phyloP scores from a whole-genome alignment of 2,797 vertebrate genomes.

The Myotis planiceps region DNA sequence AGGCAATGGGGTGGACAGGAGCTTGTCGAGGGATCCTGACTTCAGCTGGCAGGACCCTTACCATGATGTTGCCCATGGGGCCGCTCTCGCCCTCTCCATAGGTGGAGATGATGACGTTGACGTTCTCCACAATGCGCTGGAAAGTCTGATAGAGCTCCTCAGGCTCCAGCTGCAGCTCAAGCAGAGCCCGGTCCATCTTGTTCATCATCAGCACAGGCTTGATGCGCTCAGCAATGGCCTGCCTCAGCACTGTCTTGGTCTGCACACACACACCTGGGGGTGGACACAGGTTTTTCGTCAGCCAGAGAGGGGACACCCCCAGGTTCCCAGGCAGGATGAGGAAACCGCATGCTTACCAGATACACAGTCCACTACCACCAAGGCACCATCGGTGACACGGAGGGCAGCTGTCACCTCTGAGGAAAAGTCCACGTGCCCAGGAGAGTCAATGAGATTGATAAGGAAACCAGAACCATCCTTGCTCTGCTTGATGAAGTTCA shows the following conservation, averaged over 20 bases:
- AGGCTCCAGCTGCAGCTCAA: constrained; percentile 95
- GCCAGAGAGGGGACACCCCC: rapidly evolving
- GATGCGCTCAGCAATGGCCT: constrained; percentile 96
- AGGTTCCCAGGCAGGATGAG: rapidly evolving
- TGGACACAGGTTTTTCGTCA: rapidly evolving
- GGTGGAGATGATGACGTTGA: constrained; percentile 97
- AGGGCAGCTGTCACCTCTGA: constrained; percentile 98
- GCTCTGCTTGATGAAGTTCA: constrained; percentile 97
- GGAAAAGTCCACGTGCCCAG: constrained; percentile 97
- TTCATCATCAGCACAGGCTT: constrained; percentile 99
- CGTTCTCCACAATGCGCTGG: constrained; percentile 96
- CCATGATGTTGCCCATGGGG: constrained; percentile 96
- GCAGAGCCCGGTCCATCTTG: constrained; percentile 97
- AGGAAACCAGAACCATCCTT: constrained; percentile 95
- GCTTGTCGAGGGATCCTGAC: rapidly evolving
- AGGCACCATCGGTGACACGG: constrained; percentile 95
- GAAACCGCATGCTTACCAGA: constrained; percentile 90
- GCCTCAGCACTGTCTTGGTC: constrained; percentile 96
- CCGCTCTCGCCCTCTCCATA: constrained; percentile 94
- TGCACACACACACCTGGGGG: constrained; percentile 94
- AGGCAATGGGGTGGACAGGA: rapidly evolving
- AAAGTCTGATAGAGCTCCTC: constrained; percentile 97
- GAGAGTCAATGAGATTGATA: constrained; percentile 98
- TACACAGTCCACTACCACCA: constrained; percentile 97
- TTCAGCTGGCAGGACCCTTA: background rate